These are phyloP conservation scores for Ailurus styani DNA, from an alignment of 2,113 vertebrate species.

Conservation along the genomic window DNA sequence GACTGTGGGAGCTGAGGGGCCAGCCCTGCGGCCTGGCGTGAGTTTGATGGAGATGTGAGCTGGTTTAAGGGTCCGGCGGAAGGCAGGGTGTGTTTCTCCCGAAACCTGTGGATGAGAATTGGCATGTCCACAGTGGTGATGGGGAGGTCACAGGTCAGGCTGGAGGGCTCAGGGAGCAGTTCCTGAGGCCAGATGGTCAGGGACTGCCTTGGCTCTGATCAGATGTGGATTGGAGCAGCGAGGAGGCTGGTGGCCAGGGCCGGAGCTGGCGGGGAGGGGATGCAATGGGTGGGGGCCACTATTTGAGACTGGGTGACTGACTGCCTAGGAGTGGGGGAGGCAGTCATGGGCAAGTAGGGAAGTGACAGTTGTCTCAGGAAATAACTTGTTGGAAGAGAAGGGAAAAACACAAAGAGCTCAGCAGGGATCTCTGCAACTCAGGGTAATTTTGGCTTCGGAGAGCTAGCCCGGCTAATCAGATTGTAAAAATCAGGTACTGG, in stretches of 20 bases:
- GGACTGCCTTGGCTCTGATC: background rate
- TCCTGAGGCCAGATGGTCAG: background rate
- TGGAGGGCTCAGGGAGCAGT: background rate
- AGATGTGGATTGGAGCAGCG: background rate
- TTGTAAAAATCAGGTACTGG: slow-evolving; percentile 71
- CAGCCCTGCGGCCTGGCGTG: background rate
- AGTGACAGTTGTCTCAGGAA: slow-evolving; percentile 52
- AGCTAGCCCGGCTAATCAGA: slow-evolving; percentile 64
- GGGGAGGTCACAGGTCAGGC: background rate
- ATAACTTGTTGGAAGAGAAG: slow-evolving; percentile 46
- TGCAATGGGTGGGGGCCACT: background rate
- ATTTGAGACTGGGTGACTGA: background rate
- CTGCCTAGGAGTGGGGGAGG: background rate
- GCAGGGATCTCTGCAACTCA: slow-evolving; percentile 26
- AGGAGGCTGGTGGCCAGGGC: background rate
- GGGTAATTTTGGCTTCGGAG: slow-evolving; percentile 62
- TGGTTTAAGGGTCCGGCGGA: fast-evolving
- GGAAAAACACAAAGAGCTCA: slow-evolving; percentile 34
- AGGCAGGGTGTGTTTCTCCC: background rate
- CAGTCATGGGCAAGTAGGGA: background rate
- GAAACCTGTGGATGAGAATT: background rate
- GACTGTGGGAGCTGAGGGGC: background rate
- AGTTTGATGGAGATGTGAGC: too few species aligned
- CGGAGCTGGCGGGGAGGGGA: background rate
- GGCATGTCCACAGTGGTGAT: background rate